Conservation (phyloP, 2,113 vertebrate species). For the Grantiella picta region DNA sequence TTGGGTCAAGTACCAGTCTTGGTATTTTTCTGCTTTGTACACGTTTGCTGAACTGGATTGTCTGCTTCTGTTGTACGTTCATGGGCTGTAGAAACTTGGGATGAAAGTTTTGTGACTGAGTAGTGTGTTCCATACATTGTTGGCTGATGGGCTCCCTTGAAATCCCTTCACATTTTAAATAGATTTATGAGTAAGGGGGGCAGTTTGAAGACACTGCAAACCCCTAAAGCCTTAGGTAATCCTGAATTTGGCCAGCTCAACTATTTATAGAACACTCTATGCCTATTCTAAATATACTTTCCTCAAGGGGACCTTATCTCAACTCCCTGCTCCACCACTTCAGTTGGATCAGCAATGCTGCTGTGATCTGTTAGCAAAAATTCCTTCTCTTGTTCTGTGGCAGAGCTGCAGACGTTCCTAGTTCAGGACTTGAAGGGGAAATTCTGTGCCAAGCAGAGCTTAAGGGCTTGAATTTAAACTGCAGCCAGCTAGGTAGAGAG, state of each 20-base stretch:
- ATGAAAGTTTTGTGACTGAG: background rate
- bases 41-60: background rate
- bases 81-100: background rate
- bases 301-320: slow-evolving; percentile 7
- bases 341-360: slow-evolving; percentile 4
- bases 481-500: background rate
- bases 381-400: background rate
- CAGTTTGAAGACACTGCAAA: background rate
- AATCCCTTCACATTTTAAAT: background rate
- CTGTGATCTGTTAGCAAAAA: background rate
- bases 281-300: slow-evolving; percentile 15
- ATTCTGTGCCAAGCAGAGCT: background rate
- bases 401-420: background rate
- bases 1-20: background rate
- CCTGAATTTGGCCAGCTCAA: background rate
- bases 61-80: background rate
- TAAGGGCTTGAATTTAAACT: background rate
- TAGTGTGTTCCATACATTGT: background rate
- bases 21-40: background rate
- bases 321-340: background rate
- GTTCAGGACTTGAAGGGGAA: background rate
- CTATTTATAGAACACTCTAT: slow-evolving; percentile 20
- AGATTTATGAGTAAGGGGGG: background rate
- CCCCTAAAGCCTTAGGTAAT: background rate
- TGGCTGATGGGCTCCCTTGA: background rate